phyloP scores from a whole-genome alignment of 1,140 invertebrate species.

The Drosophila pruinosa region DNA sequence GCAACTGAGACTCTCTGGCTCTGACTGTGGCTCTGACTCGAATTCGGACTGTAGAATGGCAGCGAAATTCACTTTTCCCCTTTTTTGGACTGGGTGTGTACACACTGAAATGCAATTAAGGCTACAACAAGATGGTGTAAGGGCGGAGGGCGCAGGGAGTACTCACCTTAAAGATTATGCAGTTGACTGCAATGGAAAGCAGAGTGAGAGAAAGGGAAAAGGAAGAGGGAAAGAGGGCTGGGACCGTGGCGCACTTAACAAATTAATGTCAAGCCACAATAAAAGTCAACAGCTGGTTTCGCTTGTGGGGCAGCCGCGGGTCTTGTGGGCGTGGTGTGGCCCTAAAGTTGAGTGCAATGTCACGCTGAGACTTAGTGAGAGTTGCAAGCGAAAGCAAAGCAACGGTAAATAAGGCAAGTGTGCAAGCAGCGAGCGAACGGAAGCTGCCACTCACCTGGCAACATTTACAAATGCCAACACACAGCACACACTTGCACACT shows the following conservation, averaged over 20 bases:
- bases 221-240: background rate
- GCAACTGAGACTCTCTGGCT: background rate
- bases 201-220: background rate
- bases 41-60: background rate
- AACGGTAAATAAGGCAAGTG: background rate
- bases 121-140: conserved; percentile 1
- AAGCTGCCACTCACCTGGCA: conserved; percentile 37
- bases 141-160: background rate
- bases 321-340: background rate
- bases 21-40: background rate
- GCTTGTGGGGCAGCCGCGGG: conserved; percentile 9
- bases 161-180: conserved; percentile 54
- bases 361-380: conserved; percentile 46
- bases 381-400: background rate
- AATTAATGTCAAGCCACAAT: conserved; percentile 81
- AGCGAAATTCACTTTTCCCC: background rate
- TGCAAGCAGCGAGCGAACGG: conserved; percentile 7
- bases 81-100: conserved; percentile 15
- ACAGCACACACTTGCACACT: background rate
- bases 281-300: conserved; percentile 77
- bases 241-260: conserved; percentile 66
- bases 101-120: conserved; percentile 57
- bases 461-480: conserved; percentile 32
- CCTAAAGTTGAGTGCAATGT: conserved; percentile 69
- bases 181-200: conserved; percentile 35